Evolutionary conservation across 1,140 invertebrate genomes (phyloP).

Genomic region (Drosophila baimaii): DNA sequence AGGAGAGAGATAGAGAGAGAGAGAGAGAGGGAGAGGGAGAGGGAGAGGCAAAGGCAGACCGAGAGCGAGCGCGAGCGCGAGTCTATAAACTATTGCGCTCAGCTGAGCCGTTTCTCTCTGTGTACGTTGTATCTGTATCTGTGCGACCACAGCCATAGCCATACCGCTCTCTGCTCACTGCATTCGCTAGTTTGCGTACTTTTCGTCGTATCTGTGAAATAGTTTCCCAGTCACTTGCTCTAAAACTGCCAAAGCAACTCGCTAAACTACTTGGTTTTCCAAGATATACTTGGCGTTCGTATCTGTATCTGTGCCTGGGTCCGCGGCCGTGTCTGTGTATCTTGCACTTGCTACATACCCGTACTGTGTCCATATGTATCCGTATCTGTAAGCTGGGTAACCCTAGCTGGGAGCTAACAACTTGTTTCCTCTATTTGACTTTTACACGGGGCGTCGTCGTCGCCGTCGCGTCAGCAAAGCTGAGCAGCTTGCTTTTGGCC

Average conservation of each 20-base stretch:
- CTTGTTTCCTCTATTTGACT: constrained; percentile 82
- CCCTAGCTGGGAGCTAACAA: constrained; percentile 67
- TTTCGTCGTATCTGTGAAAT: constrained; percentile 54
- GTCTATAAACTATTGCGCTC: constrained; percentile 69
- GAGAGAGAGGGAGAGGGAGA: constrained; percentile 29
- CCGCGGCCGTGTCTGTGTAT: constrained; percentile 14
- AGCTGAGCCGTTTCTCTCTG: constrained; percentile 41
- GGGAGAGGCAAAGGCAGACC: too few relatives aligned
- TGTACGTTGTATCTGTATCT: constrained; percentile 7
- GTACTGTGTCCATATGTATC: constrained; percentile 10
- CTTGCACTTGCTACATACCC: constrained; percentile 66
- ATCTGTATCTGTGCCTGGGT: constrained; percentile 5
- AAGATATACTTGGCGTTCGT: constrained; percentile 11
- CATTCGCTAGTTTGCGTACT: constrained; percentile 48
- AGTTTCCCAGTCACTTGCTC: constrained; percentile 76
- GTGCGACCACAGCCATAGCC: background rate
- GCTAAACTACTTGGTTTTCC: constrained; percentile 54
- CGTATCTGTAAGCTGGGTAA: constrained; percentile 48
- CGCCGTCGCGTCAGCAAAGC: constrained; percentile 23
- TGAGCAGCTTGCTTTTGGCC: constrained; percentile 38
- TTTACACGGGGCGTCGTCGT: constrained; percentile 68
- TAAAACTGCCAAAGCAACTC: constrained; percentile 71
- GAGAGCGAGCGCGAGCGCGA: constrained; percentile 31
- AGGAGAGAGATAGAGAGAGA: constrained; percentile 18
- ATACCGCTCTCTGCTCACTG: constrained; percentile 47